Evolutionary conservation across 2,113 vertebrate genomes (phyloP).

Genomic region (Hippocampus comes): DNA sequence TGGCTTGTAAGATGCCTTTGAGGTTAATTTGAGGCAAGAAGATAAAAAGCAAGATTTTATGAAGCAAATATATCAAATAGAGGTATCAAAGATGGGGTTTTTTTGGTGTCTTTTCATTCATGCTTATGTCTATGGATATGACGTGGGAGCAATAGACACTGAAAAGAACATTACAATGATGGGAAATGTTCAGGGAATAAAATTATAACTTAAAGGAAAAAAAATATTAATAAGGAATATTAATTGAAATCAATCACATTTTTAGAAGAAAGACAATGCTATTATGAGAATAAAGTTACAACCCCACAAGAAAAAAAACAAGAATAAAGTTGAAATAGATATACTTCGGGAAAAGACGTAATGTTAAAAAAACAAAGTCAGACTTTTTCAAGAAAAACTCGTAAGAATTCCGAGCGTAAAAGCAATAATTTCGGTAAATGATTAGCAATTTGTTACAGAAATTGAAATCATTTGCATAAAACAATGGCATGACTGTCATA

Average conservation of each 20-base stretch:
- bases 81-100: neutral
- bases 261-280: neutral
- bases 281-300: too few relatives aligned
- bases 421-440: neutral
- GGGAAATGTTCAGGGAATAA: neutral
- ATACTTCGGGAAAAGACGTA: too few relatives aligned
- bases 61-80: too few relatives aligned
- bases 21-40: neutral
- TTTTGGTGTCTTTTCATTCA: neutral
- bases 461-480: neutral
- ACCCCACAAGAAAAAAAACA: too few relatives aligned
- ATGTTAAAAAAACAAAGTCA: too few relatives aligned
- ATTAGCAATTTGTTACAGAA: neutral
- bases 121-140: neutral
- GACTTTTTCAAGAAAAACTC: too few relatives aligned
- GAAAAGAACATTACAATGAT: neutral
- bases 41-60: neutral
- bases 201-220: too few relatives aligned
- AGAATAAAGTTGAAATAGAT: too few relatives aligned
- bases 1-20: neutral
- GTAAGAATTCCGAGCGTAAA: neutral
- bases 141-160: neutral
- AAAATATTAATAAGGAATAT: neutral
- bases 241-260: neutral
- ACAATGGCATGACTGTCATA: neutral